Evolutionary conservation across 2,888 invertebrate genomes (phyloP).

Genomic region (Hipparchia sbordonii): DNA sequence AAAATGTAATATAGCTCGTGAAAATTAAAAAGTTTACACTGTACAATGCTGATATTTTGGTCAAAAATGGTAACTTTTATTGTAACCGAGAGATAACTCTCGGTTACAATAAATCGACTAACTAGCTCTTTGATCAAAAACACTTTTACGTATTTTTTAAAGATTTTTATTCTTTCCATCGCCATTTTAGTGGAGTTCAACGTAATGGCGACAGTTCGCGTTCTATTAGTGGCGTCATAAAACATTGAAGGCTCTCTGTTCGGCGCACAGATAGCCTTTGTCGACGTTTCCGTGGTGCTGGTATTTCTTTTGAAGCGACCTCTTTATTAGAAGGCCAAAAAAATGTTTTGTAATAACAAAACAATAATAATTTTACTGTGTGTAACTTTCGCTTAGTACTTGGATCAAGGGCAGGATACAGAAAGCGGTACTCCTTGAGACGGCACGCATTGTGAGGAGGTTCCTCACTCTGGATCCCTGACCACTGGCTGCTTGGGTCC

Average conservation of each 20-base stretch:
- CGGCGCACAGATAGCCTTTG: slow-evolving; percentile 23
- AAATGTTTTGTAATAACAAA: not conserved
- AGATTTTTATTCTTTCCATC: slow-evolving; percentile 49
- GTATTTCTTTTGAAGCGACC: not conserved
- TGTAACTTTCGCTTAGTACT: too few species aligned
- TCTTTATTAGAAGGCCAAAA: not conserved
- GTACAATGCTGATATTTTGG: too few species aligned
- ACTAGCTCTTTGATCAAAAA: not conserved
- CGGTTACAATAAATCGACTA: not conserved
- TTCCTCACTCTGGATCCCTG: too few species aligned
- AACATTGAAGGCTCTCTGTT: slow-evolving; percentile 36
- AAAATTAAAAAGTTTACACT: too few species aligned
- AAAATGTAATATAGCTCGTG: too few species aligned
- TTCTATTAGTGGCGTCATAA: slow-evolving; percentile 39
- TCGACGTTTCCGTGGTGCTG: not conserved
- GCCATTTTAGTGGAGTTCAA: slow-evolving; percentile 52
- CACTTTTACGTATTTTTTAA: not conserved
- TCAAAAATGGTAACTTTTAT: too few species aligned
- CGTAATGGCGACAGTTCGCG: slow-evolving; percentile 42
- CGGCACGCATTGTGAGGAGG: too few species aligned
- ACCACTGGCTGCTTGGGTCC: too few species aligned
- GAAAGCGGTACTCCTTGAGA: too few species aligned
- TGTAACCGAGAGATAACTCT: too few species aligned
- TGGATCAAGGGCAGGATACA: too few species aligned
- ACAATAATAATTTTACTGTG: too few species aligned